Evolutionary conservation across 2,888 invertebrate genomes (phyloP).

Genomic region (Diarsia rubi): DNA sequence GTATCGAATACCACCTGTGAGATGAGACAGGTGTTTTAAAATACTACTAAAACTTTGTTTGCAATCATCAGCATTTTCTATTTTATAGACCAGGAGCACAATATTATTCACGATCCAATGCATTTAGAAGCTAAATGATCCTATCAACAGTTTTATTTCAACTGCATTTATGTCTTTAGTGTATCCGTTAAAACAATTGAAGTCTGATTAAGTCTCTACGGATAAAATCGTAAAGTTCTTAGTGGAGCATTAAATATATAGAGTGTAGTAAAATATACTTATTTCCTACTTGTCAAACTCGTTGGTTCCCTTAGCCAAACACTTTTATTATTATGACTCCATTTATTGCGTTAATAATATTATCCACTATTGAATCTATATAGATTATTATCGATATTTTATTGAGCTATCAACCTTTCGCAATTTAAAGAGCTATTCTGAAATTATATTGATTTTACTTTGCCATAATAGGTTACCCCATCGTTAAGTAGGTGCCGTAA

Average conservation of each 20-base stretch:
- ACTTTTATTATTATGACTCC: slow-evolving; percentile 64
- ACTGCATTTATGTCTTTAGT: slow-evolving; percentile 20
- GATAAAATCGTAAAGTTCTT: slow-evolving; percentile 63
- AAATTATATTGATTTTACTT: slow-evolving; percentile 43
- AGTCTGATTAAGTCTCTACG: slow-evolving; percentile 53
- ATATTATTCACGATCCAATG: neutral
- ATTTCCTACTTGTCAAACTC: slow-evolving; percentile 58
- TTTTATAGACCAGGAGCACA: neutral
- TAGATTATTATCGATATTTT: slow-evolving; percentile 65
- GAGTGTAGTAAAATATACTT: slow-evolving; percentile 62
- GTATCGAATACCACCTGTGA: neutral
- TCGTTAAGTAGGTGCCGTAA: neutral
- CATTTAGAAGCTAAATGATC: neutral
- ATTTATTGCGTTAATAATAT: slow-evolving; percentile 67
- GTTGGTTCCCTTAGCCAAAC: slow-evolving; percentile 62
- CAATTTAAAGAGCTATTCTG: slow-evolving; percentile 39
- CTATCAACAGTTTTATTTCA: slow-evolving; percentile 28
- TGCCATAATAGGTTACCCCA: slow-evolving; percentile 18
- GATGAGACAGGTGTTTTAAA: neutral
- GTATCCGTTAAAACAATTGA: slow-evolving; percentile 49
- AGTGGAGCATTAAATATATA: slow-evolving; percentile 61
- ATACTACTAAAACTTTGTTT: neutral
- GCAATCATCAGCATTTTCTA: neutral
- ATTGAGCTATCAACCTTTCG: slow-evolving; percentile 50
- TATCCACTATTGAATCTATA: slow-evolving; percentile 62